phyloP scores from a whole-genome alignment of 2,888 invertebrate genomes.

The Coelopa pilipes region DNA sequence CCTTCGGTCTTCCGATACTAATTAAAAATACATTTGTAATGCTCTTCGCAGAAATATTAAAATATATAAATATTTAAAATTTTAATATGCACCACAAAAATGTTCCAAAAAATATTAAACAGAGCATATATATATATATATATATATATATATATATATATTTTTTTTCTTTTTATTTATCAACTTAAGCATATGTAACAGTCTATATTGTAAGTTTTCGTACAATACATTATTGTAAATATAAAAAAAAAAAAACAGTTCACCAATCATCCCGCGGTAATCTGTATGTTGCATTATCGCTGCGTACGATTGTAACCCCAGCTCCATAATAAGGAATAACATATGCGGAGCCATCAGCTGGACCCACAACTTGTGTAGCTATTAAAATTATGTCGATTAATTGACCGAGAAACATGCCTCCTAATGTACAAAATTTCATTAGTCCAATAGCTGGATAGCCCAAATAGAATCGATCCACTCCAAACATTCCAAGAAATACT shows the following conservation, averaged over 20 bases:
- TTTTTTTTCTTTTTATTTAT: background rate
- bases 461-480: constrained; percentile 96
- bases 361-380: constrained; percentile 79
- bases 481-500: constrained; percentile 98
- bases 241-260: constrained; percentile 24
- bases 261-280: constrained; percentile 83
- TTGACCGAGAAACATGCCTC: constrained; percentile 96
- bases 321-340: constrained; percentile 95
- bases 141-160: background rate
- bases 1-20: too few relatives aligned
- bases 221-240: background rate
- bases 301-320: constrained; percentile 80
- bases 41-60: too few relatives aligned
- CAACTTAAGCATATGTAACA: background rate
- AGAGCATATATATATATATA: too few relatives aligned
- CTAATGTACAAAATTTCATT: constrained; percentile 93
- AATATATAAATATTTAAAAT: too few relatives aligned
- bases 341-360: constrained; percentile 94
- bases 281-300: constrained; percentile 86
- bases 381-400: constrained; percentile 92
- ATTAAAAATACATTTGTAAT: too few relatives aligned
- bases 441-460: constrained; percentile 97
- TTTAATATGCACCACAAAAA: too few relatives aligned
- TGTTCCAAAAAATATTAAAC: too few relatives aligned
- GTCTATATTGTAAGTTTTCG: background rate